Conservation (phyloP, 2,797 vertebrate species). For the Craterocephalus amniculus region DNA sequence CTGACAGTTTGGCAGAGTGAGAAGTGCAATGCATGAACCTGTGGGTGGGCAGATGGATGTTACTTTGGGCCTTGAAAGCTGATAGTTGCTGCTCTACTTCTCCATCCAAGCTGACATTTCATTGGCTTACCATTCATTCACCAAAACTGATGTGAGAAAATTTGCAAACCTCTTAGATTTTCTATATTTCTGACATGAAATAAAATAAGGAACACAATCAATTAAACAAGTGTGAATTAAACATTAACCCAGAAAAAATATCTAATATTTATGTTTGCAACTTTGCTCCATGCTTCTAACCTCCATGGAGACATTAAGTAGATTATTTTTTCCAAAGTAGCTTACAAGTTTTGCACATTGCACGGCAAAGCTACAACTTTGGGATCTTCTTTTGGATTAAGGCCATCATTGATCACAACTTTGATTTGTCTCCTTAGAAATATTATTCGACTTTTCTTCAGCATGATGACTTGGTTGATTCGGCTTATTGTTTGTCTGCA, state of each 20-base stretch:
- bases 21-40: constrained; percentile 39
- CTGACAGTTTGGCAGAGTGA: constrained; percentile 59
- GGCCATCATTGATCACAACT: not conserved
- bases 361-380: not conserved
- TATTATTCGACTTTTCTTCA: not conserved
- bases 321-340: not conserved
- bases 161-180: not conserved
- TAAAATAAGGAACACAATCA: too few relatives aligned
- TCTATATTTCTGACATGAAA: not conserved
- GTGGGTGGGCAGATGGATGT: constrained; percentile 40
- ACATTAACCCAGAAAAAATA: too few relatives aligned
- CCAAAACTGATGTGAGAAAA: not conserved
- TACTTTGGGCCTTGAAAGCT: constrained; percentile 13
- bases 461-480: not conserved
- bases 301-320: not conserved
- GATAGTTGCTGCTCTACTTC: constrained; percentile 14
- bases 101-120: not conserved
- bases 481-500: not conserved
- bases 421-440: not conserved
- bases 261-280: not conserved
- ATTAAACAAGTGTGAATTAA: too few relatives aligned
- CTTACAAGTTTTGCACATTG: not conserved
- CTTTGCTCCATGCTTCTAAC: too few relatives aligned
- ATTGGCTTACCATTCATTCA: constrained; percentile 7
- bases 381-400: not conserved